A percentile compares a stretch with the other conserved stretches of the same genome.
Evolutionary conservation across 23 tunicate genomes (phyloP).

Genomic region (Styela clava): DNA sequence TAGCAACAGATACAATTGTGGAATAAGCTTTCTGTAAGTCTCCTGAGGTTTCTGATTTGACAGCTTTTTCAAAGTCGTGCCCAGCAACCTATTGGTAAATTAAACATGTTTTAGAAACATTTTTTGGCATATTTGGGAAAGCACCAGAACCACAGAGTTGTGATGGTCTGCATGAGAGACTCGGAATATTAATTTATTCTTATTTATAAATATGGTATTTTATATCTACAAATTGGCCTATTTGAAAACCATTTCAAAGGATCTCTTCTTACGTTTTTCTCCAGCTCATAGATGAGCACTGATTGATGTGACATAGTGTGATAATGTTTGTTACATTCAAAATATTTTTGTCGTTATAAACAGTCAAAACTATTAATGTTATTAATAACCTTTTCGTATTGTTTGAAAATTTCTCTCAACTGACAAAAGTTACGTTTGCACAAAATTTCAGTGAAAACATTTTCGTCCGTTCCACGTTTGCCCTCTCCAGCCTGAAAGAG

Average conservation of each 20-base stretch:
- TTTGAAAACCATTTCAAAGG: too few species aligned
- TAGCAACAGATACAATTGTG: conserved; percentile 21
- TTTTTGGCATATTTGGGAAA: not conserved
- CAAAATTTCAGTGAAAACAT: conserved; percentile 21
- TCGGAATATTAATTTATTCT: too few species aligned
- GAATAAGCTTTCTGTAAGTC: conserved; percentile 25
- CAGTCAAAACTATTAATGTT: too few species aligned
- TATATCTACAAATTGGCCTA: too few species aligned
- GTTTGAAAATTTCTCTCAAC: conserved; percentile 6
- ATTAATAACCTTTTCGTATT: conserved; percentile 31
- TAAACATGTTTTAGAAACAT: not conserved
- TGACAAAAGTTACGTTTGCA: conserved; percentile 20
- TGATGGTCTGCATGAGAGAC: too few species aligned
- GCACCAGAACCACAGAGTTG: too few species aligned
- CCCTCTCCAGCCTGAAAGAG: conserved; percentile 27
- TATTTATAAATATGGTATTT: too few species aligned
- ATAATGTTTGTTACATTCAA: too few species aligned
- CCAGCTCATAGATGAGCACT: too few species aligned
- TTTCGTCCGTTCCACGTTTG: conserved; percentile 26
- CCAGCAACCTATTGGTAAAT: not conserved
- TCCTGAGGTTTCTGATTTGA: conserved; percentile 22
- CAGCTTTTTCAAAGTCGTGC: conserved; percentile 14
- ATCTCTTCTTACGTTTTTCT: too few species aligned
- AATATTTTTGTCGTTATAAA: too few species aligned
- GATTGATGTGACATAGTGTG: too few species aligned